Evolutionary conservation across 2,797 vertebrate species (phyloP).

Genomic region (Picus viridis): DNA sequence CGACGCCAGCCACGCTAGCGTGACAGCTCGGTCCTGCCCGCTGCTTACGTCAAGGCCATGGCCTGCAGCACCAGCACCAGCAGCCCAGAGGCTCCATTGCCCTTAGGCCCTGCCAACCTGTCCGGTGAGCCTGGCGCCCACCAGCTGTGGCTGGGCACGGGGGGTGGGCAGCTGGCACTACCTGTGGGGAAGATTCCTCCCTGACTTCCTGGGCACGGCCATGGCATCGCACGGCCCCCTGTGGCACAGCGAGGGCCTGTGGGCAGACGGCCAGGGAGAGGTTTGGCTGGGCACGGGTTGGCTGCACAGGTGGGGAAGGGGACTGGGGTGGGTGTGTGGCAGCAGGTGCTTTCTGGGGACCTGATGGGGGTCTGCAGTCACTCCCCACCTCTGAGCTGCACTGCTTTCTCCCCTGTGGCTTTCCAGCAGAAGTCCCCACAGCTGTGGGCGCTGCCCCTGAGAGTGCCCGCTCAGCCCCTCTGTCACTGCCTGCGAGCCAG

Average conservation of each 20-base stretch:
- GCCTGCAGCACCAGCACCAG: background rate
- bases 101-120: background rate
- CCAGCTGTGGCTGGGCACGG: background rate
- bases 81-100: background rate
- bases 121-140: background rate
- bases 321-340: accelerated
- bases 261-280: background rate
- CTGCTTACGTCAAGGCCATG: background rate
- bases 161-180: background rate
- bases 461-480: background rate
- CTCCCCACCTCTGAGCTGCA: background rate
- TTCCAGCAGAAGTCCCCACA: background rate
- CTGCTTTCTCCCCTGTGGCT: background rate
- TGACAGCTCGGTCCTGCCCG: conserved; percentile 50
- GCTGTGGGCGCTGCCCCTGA: background rate
- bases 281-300: background rate
- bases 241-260: accelerated
- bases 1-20: background rate
- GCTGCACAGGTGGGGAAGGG: background rate
- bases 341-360: background rate
- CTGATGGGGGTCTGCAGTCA: background rate
- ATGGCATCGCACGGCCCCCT: background rate
- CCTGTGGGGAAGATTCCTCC: background rate
- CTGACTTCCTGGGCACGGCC: accelerated
- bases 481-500: accelerated